These are phyloP conservation scores for Aelia acuminata DNA, from an alignment of 2,888 invertebrate species.

Conservation along the genomic window DNA sequence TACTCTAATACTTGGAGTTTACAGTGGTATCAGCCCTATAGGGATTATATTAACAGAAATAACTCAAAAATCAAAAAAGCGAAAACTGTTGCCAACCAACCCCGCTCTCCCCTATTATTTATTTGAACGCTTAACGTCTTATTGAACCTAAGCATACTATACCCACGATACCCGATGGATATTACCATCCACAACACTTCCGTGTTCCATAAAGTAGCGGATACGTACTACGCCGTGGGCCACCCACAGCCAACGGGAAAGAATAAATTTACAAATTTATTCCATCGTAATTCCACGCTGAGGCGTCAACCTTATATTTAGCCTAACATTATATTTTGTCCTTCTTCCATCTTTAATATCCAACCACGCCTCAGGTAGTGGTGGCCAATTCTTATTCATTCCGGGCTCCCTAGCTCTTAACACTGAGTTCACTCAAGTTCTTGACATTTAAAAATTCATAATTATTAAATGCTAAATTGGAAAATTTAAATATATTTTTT, in stretches of 20 bases:
- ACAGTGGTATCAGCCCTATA: too few relatives aligned
- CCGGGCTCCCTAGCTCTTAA: background rate
- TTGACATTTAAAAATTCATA: background rate
- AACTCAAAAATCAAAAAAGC: too few relatives aligned
- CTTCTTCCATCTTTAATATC: background rate
- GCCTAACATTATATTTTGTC: background rate
- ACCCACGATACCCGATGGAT: background rate
- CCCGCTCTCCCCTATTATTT: too few relatives aligned
- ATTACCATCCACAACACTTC: background rate
- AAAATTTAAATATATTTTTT: background rate
- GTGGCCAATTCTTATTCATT: background rate
- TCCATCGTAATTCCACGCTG: background rate
- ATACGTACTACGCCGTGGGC: background rate
- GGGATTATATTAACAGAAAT: too few relatives aligned
- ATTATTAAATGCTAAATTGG: background rate
- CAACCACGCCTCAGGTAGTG: background rate
- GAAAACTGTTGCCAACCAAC: too few relatives aligned
- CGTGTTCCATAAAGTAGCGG: background rate
- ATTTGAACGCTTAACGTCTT: too few relatives aligned
- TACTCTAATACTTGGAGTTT: too few relatives aligned
- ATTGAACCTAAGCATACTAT: too few relatives aligned
- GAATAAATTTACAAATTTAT: constrained; percentile 32
- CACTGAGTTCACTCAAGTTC: background rate
- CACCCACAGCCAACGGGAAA: background rate
- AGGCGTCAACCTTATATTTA: background rate